These are phyloP conservation scores for Trachelipus rathkii DNA, from an alignment of 1,140 invertebrate species.

Conservation along the genomic window DNA sequence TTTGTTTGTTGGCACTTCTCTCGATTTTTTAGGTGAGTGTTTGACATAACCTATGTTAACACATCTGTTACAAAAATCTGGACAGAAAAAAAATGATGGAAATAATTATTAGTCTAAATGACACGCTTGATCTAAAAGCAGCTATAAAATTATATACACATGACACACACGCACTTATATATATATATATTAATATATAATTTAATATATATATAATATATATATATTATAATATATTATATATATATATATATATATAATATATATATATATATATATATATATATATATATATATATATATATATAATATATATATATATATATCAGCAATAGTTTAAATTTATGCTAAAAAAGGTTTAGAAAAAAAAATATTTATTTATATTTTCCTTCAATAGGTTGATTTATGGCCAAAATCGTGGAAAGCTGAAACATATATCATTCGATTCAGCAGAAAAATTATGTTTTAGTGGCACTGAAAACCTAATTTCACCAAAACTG, in stretches of 20 bases:
- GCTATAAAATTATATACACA: too few species aligned
- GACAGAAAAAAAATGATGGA: neutral
- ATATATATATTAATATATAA: neutral
- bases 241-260: constrained; percentile 2
- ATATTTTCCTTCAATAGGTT: too few species aligned
- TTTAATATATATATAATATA: neutral
- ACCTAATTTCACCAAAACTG: too few species aligned
- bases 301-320: constrained; percentile 18
- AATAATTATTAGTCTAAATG: neutral
- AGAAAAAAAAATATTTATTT: too few species aligned
- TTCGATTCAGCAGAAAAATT: too few species aligned
- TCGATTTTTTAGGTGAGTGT: constrained; percentile 20
- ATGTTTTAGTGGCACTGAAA: too few species aligned
- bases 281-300: constrained; percentile 17
- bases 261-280: neutral
- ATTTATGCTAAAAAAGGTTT: too few species aligned
- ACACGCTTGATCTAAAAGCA: neutral
- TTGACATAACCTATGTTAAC: too few species aligned
- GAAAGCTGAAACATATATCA: too few species aligned
- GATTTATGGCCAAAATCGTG: too few species aligned
- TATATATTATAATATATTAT: constrained; percentile 6
- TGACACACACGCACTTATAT: too few species aligned
- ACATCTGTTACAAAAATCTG: neutral
- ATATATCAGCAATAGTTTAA: neutral
- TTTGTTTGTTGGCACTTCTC: constrained; percentile 22